These are phyloP conservation scores for Chloromyia formosa DNA, from an alignment of 2,888 invertebrate genomes.

Conservation along the genomic window DNA sequence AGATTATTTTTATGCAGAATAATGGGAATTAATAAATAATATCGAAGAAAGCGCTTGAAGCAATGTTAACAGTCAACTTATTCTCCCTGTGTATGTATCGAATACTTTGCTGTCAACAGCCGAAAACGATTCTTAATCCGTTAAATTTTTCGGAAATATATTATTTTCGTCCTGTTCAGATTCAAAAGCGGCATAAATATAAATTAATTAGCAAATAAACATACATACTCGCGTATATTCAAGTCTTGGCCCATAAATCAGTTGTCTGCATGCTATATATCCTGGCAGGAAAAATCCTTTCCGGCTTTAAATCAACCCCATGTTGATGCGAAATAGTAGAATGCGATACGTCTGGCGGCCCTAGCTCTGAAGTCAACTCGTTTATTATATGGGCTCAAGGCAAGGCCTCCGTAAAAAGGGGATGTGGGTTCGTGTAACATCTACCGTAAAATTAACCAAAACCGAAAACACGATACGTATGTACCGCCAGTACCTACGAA, in stretches of 20 bases:
- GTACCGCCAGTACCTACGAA: constrained; percentile 6
- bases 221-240: background rate
- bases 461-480: constrained; percentile 26
- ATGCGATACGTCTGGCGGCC: constrained; percentile 19
- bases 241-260: constrained; percentile 22
- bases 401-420: background rate
- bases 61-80: too few relatives aligned
- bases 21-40: too few relatives aligned
- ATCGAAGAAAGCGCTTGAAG: too few relatives aligned
- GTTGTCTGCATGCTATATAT: constrained; percentile 20
- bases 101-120: too few relatives aligned
- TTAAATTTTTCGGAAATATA: too few relatives aligned
- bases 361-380: constrained; percentile 9
- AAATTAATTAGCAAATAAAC: constrained; percentile 38
- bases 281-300: constrained; percentile 30
- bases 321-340: constrained; percentile 19
- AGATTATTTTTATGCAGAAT: too few relatives aligned
- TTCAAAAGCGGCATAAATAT: constrained; percentile 16
- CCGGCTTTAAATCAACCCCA: constrained; percentile 22
- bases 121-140: too few relatives aligned
- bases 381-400: constrained; percentile 15
- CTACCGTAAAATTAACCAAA: constrained; percentile 38
- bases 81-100: too few relatives aligned
- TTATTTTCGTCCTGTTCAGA: background rate
- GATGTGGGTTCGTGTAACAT: background rate